Evolutionary conservation across 2,113 vertebrate species (phyloP).

Genomic region (Excalfactoria chinensis): DNA sequence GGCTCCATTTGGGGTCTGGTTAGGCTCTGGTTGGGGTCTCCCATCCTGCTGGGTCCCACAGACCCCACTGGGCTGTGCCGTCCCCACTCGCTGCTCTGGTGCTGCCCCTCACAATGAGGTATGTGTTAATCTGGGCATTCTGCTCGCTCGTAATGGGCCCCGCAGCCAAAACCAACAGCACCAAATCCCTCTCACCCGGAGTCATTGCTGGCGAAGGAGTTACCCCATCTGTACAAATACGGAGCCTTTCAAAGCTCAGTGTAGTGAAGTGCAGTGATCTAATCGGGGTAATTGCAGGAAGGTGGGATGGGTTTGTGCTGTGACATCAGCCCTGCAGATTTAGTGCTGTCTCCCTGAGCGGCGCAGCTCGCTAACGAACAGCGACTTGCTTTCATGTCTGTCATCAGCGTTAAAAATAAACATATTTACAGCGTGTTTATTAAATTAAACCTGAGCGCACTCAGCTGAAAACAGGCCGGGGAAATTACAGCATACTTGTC

Average conservation of each 20-base stretch:
- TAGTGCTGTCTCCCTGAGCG: constrained; percentile 11
- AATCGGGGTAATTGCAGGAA: constrained; percentile 66
- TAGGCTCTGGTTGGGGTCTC: too few species aligned
- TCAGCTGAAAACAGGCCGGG: constrained; percentile 41
- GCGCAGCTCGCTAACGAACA: background rate
- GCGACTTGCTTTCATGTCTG: constrained; percentile 26
- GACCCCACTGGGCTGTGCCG: too few species aligned
- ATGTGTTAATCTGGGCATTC: constrained; percentile 81
- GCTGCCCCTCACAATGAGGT: constrained; percentile 70
- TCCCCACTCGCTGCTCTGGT: too few species aligned
- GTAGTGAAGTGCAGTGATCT: constrained; percentile 51
- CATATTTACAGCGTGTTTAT: constrained; percentile 36
- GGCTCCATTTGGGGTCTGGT: too few species aligned
- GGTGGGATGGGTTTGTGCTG: constrained; percentile 63
- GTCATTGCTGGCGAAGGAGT: constrained; percentile 74
- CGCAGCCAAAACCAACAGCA: constrained; percentile 78
- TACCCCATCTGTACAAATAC: constrained; percentile 79
- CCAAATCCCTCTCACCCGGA: constrained; percentile 70
- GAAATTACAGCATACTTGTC: constrained; percentile 62
- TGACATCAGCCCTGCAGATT: constrained; percentile 63
- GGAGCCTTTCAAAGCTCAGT: constrained; percentile 37
- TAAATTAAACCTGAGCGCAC: constrained; percentile 20
- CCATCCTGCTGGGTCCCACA: too few species aligned
- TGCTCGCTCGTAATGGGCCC: constrained; percentile 55
- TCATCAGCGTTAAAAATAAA: constrained; percentile 38